Evolutionary conservation across 2,888 invertebrate species (phyloP).

Genomic region (Timema podura): DNA sequence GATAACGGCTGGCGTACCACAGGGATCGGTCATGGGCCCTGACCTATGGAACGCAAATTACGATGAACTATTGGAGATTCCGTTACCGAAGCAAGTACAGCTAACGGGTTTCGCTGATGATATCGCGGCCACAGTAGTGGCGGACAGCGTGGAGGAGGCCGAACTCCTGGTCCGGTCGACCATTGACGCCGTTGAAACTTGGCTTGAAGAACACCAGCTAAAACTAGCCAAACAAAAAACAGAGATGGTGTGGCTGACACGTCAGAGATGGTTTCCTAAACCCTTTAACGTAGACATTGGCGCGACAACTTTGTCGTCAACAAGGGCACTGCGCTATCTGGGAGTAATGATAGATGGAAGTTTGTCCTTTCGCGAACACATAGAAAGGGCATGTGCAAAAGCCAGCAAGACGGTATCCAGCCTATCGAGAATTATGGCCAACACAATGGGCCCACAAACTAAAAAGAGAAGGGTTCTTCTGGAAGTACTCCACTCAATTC

Average conservation of each 20-base stretch:
- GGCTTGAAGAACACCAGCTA: not conserved
- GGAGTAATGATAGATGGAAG: too few species aligned
- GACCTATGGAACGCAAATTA: not conserved
- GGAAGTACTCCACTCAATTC: too few species aligned
- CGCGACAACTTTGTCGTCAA: not conserved
- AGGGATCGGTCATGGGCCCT: not conserved
- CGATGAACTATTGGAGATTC: not conserved
- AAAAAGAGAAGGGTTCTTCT: too few species aligned
- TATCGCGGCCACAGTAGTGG: too few species aligned
- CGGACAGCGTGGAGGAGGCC: not conserved
- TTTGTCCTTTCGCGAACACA: not conserved
- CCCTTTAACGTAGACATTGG: not conserved
- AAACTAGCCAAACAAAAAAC: not conserved
- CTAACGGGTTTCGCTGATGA: not conserved
- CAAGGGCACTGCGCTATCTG: not conserved
- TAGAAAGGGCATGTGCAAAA: not conserved
- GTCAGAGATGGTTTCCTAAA: too few species aligned
- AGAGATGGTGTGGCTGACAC: not conserved
- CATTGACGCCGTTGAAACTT: not conserved
- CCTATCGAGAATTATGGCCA: too few species aligned
- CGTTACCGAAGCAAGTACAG: not conserved
- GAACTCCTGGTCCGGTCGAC: constrained; percentile 3
- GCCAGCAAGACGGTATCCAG: not conserved
- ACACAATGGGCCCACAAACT: too few species aligned
- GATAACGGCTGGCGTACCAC: not conserved